Evolutionary conservation across 2,113 vertebrate species (phyloP), one percentile per base, ranked within the genome.

Genomic region (Antigone vipio): DNA sequence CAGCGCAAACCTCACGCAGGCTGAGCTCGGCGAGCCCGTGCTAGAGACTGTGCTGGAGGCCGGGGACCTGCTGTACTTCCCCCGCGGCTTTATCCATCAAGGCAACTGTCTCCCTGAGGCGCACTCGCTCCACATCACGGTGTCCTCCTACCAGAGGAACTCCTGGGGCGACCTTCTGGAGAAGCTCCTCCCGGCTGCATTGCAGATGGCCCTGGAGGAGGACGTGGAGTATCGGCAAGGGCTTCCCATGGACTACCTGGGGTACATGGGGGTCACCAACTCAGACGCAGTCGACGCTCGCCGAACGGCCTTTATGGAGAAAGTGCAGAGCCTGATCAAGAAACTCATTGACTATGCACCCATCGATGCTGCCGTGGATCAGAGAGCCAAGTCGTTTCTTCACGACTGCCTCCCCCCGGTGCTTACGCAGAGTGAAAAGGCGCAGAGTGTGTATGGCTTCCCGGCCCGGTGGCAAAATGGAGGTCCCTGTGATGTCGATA

Each of bases 61-160:
- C 0, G 99, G 99, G 2, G 99, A 99, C 91, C 95, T 99, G 88
- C 98, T 99, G 17, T 99, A 99, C 93, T 99, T 99, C 53, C 99
- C 99, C 6, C 98, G 99, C 4, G 99, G 99, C 29, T 99, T 99
- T 96, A 98, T 99, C 95, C 99, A 99, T 95, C 99, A 99, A 96
- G 99, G 98, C 0, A 63, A 98, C 91, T 99, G 99, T 84, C 98
- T 99, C 50, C 98, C 99, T 5, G 98, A 99, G 0, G 91, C 95
- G 0, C 99, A 99, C 93, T 99, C 99, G 0, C 98, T 99, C 64
- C 99, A 99, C 96, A 98, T 99, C 93, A 99, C 99, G 1, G 90
- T 99, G 92, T 99, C 99, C 45, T 99, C 99, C 9, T 99, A 97
- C 96, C 99, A 99, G 98, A 99, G 98, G 95, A 99, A 99, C 97